Base-by-base conservation (phyloP, 2,113 vertebrate genomes). In the Falcunculus frontatus region DNA sequence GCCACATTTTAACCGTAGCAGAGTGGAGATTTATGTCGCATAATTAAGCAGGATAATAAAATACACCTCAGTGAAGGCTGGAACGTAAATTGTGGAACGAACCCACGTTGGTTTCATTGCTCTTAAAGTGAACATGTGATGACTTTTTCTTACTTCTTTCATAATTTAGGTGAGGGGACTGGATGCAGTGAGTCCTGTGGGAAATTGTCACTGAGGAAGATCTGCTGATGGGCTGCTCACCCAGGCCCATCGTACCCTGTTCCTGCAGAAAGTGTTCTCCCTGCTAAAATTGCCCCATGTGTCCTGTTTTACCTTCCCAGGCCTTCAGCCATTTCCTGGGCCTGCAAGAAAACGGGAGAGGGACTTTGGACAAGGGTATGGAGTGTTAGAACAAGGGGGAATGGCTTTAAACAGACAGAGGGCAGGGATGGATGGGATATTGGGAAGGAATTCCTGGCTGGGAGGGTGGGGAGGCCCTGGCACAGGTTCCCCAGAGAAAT, bases 11-110 rank as follows among this genome's bases (percentile, higher is more conserved):
- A 49, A 59, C 53, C 3, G 16, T 27, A n/a, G 41, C 22, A 9
- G 0, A 64, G 75, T 9, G 62, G 74, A 70, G 85, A 87, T 95
- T 90, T 47, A 84, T 91, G 69, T 4, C 44, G 53, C 42, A n/a
- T 60, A 79, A 87, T 93, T 78, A 91, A 87, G 15, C 37, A 46
- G 72, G 69, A 8, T 89, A 65, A 84, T 93, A 87, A 95, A 93
- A 91, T 35, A 64, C 60, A 81, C 64, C 64, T 74, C 56, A 16
- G 59, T 63, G 91, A 50, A 85, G 70, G 74, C 1, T 84, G 84
- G 89, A 75, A 46, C 74, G 39, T n/a, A 59, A 72, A 32, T 50
- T 55, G 44, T 49, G 39, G 59, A 33, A 35, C 26, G 42, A 33
- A 33, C 57, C 62, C 62, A 57, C 20, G 4, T 23, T 22, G 68